phyloP scores from a whole-genome alignment of 2,888 invertebrate species.

The Galerucella nymphaeae region DNA sequence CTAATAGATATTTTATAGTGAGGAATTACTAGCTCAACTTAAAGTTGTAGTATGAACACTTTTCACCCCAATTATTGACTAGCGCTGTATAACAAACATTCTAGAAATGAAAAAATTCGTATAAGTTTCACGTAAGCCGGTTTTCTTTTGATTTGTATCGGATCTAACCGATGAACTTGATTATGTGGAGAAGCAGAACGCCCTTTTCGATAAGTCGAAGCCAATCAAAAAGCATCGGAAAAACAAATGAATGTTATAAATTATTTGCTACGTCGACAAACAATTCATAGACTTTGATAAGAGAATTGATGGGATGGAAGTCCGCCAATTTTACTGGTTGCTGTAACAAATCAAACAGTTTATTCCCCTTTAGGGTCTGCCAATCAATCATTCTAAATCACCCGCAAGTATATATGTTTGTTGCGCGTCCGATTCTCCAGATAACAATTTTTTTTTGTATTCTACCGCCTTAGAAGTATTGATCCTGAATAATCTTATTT shows the following conservation, averaged over 20 bases:
- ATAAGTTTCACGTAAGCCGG: too few relatives aligned
- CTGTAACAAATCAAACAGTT: constrained; percentile 41
- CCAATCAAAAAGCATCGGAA: constrained; percentile 9
- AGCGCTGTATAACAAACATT: too few relatives aligned
- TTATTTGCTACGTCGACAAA: constrained; percentile 39
- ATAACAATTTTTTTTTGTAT: constrained; percentile 21
- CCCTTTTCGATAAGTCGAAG: constrained; percentile 26
- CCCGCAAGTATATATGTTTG: constrained; percentile 32
- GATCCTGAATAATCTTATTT: constrained; percentile 31
- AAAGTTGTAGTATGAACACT: too few relatives aligned
- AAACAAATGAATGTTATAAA: constrained; percentile 36
- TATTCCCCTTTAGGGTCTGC: constrained; percentile 34
- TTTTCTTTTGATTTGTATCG: background rate
- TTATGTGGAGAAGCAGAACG: constrained; percentile 8
- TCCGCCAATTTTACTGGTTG: constrained; percentile 37
- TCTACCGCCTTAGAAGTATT: constrained; percentile 22
- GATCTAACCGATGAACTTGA: background rate
- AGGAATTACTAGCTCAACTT: background rate
- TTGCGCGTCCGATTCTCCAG: constrained; percentile 22
- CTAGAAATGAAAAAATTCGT: too few relatives aligned
- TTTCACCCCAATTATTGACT: too few relatives aligned
- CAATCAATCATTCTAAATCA: constrained; percentile 41
- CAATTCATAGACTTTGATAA: constrained; percentile 39
- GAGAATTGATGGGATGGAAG: constrained; percentile 36
- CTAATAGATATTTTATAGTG: background rate